Base-by-base conservation (phyloP, 2,888 invertebrate genomes). In the Melieria omissa region DNA sequence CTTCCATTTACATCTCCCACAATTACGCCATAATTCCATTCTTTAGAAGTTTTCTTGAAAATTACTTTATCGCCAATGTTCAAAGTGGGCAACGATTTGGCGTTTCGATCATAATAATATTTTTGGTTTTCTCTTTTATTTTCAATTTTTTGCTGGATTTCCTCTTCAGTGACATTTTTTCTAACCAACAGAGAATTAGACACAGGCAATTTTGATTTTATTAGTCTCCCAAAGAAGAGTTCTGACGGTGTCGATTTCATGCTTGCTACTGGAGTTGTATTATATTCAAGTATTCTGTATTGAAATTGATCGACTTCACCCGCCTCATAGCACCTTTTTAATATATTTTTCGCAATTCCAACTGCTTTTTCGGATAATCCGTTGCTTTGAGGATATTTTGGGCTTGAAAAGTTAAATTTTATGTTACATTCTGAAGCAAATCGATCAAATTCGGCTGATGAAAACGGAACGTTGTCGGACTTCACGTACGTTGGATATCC, bases 281-380 rank as follows among this genome's bases (percentile, higher is more conserved):
- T 78, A 42, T 76, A 75, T 72, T 78, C 76, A 29, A 78, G 52
- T 29, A 78, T 62, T 12, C 74, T 42, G 61, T 78, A 77, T 49
- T 76, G 75, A 71, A 46, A 77, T 44, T 63, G 7, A 5, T 58
- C 54, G 3, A 61, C 10, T 3, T 75, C 73, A 57, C 42, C 10
- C 6, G 67, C 46, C 47, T 75, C 75, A 63, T n/a, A 75, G 47
- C 74, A 77, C 4, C 75, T 63, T 16, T 75, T 79, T 42, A 81
- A 57, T 16, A 16, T 16, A 14, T 54, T 12, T 73, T 16, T 16
- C 16, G 16, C 16, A 16, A 16, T 16, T 16, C 16, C 16, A 16
- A 1, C 16, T 16, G 16, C 16, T 16, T 16, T 16, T 16, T 16
- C 16, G 16, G 16, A 16, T 16, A 16, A 16, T 1, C 16, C 16